Conservation (phyloP, 2,888 invertebrate species). For the Cheiracanthium punctorium region DNA sequence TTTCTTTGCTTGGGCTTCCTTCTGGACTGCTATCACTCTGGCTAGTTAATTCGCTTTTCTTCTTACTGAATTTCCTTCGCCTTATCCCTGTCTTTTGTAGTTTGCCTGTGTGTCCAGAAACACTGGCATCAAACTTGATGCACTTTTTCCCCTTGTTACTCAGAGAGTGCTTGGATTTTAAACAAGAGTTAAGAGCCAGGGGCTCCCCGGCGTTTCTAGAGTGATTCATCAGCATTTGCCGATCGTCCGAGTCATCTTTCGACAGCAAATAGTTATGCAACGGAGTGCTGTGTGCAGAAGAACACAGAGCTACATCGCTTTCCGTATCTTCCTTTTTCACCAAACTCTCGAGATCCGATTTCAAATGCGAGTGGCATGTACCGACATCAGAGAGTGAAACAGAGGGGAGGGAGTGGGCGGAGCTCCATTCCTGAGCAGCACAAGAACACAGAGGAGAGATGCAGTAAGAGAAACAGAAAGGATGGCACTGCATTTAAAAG, state of each 20-base stretch:
- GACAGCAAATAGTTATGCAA: conserved; percentile 47
- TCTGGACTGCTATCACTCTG: conserved; percentile 60
- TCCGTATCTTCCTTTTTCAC: conserved; percentile 59
- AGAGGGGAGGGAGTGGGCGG: conserved; percentile 63
- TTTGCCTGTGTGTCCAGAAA: conserved; percentile 6
- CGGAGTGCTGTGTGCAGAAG: conserved; percentile 65
- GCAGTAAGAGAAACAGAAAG: conserved; percentile 40
- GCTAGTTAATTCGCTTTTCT: conserved; percentile 3
- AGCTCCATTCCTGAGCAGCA: conserved; percentile 69
- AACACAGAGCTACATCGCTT: conserved; percentile 52
- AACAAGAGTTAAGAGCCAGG: conserved; percentile 56
- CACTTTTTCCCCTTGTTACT: conserved; percentile 41
- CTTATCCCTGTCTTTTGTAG: conserved; percentile 29
- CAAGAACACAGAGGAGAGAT: conserved; percentile 60
- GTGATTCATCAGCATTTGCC: conserved; percentile 34
- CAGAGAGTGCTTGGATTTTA: conserved; percentile 43
- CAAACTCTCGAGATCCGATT: conserved; percentile 48
- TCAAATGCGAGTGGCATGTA: conserved; percentile 1
- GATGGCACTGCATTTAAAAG: conserved; percentile 9
- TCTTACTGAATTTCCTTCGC: conserved; percentile 43
- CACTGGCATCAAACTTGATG: conserved; percentile 63
- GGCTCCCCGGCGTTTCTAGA: conserved; percentile 21
- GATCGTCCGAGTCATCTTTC: conserved; percentile 43
- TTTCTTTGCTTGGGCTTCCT: conserved; percentile 58
- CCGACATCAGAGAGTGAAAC: conserved; percentile 48